These are phyloP conservation scores for Anguilla megastoma DNA, from an alignment of 2,797 vertebrate genomes.

Conservation along the genomic window DNA sequence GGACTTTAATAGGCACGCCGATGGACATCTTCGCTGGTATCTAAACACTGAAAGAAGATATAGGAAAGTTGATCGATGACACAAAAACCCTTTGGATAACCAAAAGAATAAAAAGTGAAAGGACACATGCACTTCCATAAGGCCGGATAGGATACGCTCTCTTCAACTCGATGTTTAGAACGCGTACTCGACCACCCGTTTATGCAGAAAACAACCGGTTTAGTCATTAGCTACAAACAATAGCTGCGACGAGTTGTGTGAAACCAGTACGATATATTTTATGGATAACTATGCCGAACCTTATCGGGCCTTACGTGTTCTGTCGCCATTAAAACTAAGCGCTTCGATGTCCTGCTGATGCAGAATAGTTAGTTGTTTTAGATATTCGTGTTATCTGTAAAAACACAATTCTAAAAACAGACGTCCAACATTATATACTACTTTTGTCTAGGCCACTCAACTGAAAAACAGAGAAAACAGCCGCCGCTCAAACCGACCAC, in stretches of 20 bases:
- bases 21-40: slow-evolving; percentile 82
- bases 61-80: background rate
- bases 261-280: background rate
- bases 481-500: background rate
- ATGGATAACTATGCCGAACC: background rate
- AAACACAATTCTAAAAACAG: background rate
- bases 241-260: no score
- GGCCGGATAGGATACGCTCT: no score
- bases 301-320: no score
- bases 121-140: no score
- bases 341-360: background rate
- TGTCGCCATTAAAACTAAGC: no score
- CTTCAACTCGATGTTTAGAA: no score
- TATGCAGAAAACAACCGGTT: no score
- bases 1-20: slow-evolving; percentile 95
- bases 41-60: background rate
- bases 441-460: background rate
- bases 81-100: background rate
- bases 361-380: no score
- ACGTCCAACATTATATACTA: background rate
- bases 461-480: background rate
- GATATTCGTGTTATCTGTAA: background rate
- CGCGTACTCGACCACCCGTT: no score
- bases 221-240: no score
- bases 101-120: background rate